Base-by-base conservation (phyloP, 1,140 invertebrate species). In the Adelges cooleyi region DNA sequence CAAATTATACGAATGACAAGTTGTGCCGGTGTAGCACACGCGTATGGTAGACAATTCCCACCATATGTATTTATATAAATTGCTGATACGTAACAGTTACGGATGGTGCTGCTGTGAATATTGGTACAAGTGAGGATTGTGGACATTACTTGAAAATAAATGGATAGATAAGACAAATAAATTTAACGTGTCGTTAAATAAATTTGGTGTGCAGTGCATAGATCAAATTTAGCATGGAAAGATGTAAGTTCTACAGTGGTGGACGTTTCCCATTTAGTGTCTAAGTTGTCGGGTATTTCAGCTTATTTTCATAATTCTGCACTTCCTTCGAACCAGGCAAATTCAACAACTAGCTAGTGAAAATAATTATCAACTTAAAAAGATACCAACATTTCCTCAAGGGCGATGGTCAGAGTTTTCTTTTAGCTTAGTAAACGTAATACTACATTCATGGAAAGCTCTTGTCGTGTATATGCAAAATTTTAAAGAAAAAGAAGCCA, bases 131-230 rank as follows among this genome's bases (percentile, higher is more conserved):
- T n/a, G n/a, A n/a, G n/a, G n/a, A n/a, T n/a, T n/a, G n/a, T n/a
- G n/a, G n/a, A n/a, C n/a, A n/a, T n/a, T n/a, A n/a, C n/a, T n/a
- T n/a, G n/a, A n/a, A n/a, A n/a, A n/a, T n/a, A n/a, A n/a, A n/a
- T n/a, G n/a, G n/a, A n/a, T n/a, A n/a, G n/a, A n/a, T n/a, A n/a
- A n/a, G n/a, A n/a, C n/a, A n/a, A n/a, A n/a, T n/a, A n/a, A n/a
- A n/a, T n/a, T n/a, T n/a, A 15, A 38, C 33, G 20, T 54, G 13
- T 15, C 52, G 36, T 52, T 52, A 33, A 13, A 18, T 25, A 51
- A 29, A 51, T 52, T 23, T 54, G 52, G 20, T 54, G 20, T 40
- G 51, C 29, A 15, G 51, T 36, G 51, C n/a, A n/a, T n/a, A n/a
- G n/a, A n/a, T n/a, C n/a, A n/a, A n/a, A n/a, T n/a, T n/a, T n/a